Base-by-base conservation (phyloP, 2,888 invertebrate genomes). In the Tribolium freemani region DNA sequence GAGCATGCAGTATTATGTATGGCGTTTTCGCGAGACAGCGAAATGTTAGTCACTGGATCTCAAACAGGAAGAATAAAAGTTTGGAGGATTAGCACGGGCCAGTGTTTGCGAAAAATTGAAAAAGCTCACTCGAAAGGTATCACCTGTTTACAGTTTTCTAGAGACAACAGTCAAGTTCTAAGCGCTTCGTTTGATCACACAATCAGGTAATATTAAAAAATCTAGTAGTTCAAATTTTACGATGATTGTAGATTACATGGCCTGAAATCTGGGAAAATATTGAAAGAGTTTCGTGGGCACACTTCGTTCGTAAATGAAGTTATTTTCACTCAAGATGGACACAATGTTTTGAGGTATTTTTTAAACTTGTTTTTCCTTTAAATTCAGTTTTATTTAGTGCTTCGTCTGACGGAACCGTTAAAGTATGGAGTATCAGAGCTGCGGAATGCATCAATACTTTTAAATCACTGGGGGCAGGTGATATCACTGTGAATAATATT, bases 281-380 rank as follows among this genome's bases (percentile, higher is more conserved):
- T 99, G 66, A 99, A 99, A 87, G 99, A 99, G 88, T 98, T 99
- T 86, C 92, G 97, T 79, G 98, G 99, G 0, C 99, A 99, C 87
- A 89, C 92, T 30, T 98, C 98, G 0, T 99, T 98, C 89, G 98
- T 99, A 1, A 99, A 99, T 88, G 98, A 98, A 88, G 97, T 95
- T 0, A 93, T 95, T 71, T 99, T 98, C 87, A 94, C 96, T 26
- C 94, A 94, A 50, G 99, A 99, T 88, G 96, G 96, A 0, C 98
- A 98, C 87, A 93, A 92, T 85, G 89, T 97, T 79, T 91, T 98
- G 72, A 94, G 91, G 91, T 91, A 80, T 61, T 48, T 75, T 10
- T 54, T 16, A 45, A 26, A 63, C 44, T 45, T 48, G 20, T 21
- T 6, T 46, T 53, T 16, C 6, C 16, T 53, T 63, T 57, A 1